A percentile compares a stretch with the other conserved stretches of the same genome.
Conservation (phyloP, 2,888 invertebrate genomes). For the Embidobia sp. region DNA sequence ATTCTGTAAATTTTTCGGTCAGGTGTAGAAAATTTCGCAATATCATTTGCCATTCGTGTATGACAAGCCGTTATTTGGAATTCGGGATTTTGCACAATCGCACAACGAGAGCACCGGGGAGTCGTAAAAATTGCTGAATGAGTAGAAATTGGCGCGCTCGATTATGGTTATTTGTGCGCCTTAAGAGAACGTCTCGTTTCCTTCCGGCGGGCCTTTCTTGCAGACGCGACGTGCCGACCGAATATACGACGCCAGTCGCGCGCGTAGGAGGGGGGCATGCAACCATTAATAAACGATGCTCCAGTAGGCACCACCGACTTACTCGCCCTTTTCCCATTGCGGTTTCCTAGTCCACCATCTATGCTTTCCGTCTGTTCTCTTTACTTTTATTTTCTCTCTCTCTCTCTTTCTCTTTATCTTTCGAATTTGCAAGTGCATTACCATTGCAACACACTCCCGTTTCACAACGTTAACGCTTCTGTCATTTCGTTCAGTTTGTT, state of each 20-base stretch:
- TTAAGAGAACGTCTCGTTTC: constrained; percentile 57
- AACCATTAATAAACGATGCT: constrained; percentile 63
- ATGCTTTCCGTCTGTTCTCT: too few species aligned
- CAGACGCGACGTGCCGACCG: constrained; percentile 45
- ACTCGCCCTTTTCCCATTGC: constrained; percentile 45
- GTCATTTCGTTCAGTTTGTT: too few species aligned
- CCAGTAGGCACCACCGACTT: constrained; percentile 52
- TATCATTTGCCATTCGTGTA: too few species aligned
- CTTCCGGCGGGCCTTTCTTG: constrained; percentile 54
- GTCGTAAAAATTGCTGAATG: constrained; percentile 55
- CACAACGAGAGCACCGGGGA: constrained; percentile 43
- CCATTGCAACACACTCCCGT: too few species aligned
- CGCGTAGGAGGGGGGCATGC: constrained; percentile 26
- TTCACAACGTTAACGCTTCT: too few species aligned
- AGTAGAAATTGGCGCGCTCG: constrained; percentile 56
- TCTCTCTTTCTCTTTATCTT: constrained; percentile 15
- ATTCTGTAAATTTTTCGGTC: too few species aligned
- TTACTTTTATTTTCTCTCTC: constrained; percentile 45
- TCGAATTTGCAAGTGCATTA: too few species aligned
- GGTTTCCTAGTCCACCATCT: constrained; percentile 50
- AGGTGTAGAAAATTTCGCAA: too few species aligned
- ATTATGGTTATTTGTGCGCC: constrained; percentile 61
- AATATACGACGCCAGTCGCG: constrained; percentile 34
- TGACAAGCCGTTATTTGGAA: too few species aligned
- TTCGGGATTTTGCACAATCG: too few species aligned